Percentiles rank a stretch among this genome's conserved stretches.
Evolutionary conservation across 2,888 invertebrate species (phyloP).

Genomic region (Gisinianus flammeolus): DNA sequence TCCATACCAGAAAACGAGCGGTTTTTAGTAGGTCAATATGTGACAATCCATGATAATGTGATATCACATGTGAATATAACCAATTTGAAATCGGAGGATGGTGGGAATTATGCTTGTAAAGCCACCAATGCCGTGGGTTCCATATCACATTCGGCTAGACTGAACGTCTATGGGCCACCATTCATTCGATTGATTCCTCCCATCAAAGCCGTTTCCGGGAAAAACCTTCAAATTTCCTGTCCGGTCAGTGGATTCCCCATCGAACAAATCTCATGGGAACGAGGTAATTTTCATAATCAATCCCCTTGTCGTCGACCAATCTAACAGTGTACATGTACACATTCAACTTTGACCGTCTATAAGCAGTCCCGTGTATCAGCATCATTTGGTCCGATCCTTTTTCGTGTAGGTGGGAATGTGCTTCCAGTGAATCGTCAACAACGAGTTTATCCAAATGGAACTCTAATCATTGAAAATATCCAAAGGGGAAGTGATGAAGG

Average conservation of each 20-base stretch:
- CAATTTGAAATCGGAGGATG: slow-evolving; percentile 84
- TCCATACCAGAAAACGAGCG: slow-evolving; percentile 77
- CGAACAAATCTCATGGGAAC: slow-evolving; percentile 86
- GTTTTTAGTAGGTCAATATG: slow-evolving; percentile 89
- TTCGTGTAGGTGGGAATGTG: slow-evolving; percentile 75
- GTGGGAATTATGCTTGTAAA: slow-evolving; percentile 85
- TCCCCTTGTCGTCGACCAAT: too few relatives aligned
- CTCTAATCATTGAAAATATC: slow-evolving; percentile 82
- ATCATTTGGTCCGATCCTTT: too few relatives aligned
- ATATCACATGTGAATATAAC: slow-evolving; percentile 92
- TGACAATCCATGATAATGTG: slow-evolving; percentile 88
- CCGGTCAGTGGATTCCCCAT: slow-evolving; percentile 90
- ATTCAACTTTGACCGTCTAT: too few relatives aligned
- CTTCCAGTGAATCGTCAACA: slow-evolving; percentile 86
- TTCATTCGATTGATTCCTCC: slow-evolving; percentile 87
- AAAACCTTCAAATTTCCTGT: slow-evolving; percentile 82
- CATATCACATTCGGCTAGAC: slow-evolving; percentile 80
- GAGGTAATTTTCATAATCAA: slow-evolving; percentile 71
- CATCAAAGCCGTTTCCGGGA: slow-evolving; percentile 84
- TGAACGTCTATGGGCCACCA: slow-evolving; percentile 86
- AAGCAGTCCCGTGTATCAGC: too few relatives aligned
- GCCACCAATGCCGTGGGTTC: slow-evolving; percentile 83
- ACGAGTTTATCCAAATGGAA: slow-evolving; percentile 84
- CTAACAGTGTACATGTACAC: too few relatives aligned
- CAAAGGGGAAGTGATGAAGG: slow-evolving; percentile 85